Percentiles rank a stretch among this genome's conserved stretches.
phyloP scores from a whole-genome alignment of 1,140 invertebrate species.

The Stenopsyche tienmushanensis region DNA sequence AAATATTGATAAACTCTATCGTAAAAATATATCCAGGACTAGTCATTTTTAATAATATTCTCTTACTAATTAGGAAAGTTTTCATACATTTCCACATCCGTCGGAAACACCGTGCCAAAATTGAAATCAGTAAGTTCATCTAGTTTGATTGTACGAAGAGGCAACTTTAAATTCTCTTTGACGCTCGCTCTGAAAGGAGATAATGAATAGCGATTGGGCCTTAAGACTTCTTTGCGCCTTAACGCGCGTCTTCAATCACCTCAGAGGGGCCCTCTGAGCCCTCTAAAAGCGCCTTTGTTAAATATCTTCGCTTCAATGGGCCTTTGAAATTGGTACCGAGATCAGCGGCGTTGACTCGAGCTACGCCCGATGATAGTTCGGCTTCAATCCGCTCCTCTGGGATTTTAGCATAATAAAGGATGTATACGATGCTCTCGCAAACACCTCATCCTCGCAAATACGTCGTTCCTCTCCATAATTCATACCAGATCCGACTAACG shows the following conservation, averaged over 20 bases:
- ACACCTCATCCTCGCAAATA: no score
- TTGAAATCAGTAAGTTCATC: no score
- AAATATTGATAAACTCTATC: no score
- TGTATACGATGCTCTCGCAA: no score
- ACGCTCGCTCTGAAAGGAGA: conserved; percentile 1
- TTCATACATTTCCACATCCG: no score
- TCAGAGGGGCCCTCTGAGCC: background rate
- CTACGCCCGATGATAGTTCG: background rate
- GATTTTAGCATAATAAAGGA: background rate
- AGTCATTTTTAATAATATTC: no score
- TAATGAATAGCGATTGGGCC: conserved; percentile 9
- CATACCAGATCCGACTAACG: no score
- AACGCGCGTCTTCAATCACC: conserved; percentile 10
- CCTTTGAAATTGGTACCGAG: conserved; percentile 6
- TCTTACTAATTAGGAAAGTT: no score
- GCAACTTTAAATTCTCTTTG: background rate
- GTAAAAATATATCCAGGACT: no score
- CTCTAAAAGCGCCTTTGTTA: conserved; percentile 2
- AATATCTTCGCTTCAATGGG: conserved; percentile 12
- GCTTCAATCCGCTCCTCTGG: background rate
- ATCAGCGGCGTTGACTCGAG: background rate
- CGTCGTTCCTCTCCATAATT: no score
- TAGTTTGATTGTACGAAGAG: background rate
- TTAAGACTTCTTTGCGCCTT: conserved; percentile 5
- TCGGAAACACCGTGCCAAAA: no score